Evolutionary conservation across 2,113 vertebrate genomes (phyloP), one percentile per base, ranked within the genome.

Genomic region (Brachirus orientalis): DNA sequence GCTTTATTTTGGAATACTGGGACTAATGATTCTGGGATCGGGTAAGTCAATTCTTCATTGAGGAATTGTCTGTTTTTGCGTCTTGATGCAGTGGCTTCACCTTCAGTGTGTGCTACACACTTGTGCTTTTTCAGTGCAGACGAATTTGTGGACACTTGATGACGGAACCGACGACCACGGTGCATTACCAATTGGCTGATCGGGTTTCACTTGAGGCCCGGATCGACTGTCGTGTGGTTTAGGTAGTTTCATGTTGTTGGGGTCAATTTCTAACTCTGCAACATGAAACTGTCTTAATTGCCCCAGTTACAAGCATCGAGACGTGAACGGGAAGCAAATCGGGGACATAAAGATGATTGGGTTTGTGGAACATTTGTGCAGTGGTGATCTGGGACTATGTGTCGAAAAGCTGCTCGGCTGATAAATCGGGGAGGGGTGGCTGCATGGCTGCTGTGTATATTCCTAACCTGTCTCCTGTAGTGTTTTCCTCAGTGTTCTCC

Each of bases 191-290:
- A 68, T 71, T 53, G 69, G 50, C 61, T 74, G 75, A 66, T 82
- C 61, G 72, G 76, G 69, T 75, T 72, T 61, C 75, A 68, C 77
- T 58, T 51, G 70, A 89, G 84, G 80, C 46, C 84, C 77, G 67
- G 82, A 88, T 82, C 75, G 95, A 96, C 96, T 97, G 96, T 91
- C 92, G 93, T 93, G 96, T 97, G 95, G 95, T 97, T 96, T 98
- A 98, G 96, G 96, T 98, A 98, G 96, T 98, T 97, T 98, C 95
- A 96, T 97, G 96, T 98, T 98, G 96, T 98, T 98, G 96, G 96
- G 94, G 94, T 97, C 91, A 92, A 91, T 93, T 94, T 88, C 74
- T 94, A 93, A 95, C 95, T 95, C 96, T 95, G 94, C 96, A 96
- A 96, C 96, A 98, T 89, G 95, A 96, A 93, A 96, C 96, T 98